phyloP scores from a whole-genome alignment of 2,888 invertebrate genomes.

The Hartigia nigra region DNA sequence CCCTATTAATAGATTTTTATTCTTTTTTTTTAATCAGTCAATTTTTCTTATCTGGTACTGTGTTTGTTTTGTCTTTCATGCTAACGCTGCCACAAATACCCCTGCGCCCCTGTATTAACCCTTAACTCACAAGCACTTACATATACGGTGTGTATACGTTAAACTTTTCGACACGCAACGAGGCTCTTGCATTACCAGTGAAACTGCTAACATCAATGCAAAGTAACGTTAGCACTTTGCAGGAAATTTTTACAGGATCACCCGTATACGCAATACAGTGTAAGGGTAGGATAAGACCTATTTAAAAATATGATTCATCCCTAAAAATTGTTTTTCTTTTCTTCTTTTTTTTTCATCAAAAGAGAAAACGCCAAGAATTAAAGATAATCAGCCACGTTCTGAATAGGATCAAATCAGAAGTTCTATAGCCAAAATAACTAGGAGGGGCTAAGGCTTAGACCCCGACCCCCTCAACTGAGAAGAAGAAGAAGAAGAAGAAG shows the following conservation, averaged over 20 bases:
- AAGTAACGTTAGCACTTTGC: background rate
- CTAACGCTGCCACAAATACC: background rate
- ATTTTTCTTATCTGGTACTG: background rate
- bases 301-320: background rate
- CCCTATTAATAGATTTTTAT: background rate
- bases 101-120: background rate
- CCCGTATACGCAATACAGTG: background rate
- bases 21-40: background rate
- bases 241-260: background rate
- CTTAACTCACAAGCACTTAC: background rate
- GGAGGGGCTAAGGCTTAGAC: no score
- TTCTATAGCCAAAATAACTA: background rate
- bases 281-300: background rate
- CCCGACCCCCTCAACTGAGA: background rate
- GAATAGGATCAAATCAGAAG: background rate
- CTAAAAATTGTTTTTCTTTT: background rate
- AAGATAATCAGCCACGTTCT: background rate
- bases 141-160: background rate
- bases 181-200: background rate
- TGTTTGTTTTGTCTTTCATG: background rate
- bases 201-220: background rate
- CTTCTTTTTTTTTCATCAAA: background rate
- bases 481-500: no score
- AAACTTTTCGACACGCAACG: background rate
- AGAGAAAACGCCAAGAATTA: background rate